Conservation (phyloP, 2,797 vertebrate species). For the Pyrocephalus nanus region DNA sequence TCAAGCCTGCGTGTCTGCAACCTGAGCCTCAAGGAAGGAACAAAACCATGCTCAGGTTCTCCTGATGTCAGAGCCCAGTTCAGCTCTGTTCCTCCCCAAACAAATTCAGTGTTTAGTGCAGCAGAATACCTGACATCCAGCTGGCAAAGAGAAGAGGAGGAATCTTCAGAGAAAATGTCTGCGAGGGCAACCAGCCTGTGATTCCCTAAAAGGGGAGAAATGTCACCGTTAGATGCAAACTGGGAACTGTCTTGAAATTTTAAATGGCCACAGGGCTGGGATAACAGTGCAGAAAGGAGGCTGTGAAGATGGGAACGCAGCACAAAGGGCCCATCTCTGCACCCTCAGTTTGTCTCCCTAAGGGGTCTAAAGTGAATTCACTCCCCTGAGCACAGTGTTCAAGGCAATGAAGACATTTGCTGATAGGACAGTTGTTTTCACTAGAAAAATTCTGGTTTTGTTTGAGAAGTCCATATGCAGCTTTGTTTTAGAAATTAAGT, state of each 20-base stretch:
- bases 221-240: background rate
- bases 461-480: background rate
- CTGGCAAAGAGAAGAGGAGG: constrained; percentile 79
- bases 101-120: background rate
- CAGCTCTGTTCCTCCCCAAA: background rate
- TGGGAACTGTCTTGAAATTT: background rate
- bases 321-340: background rate
- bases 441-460: background rate
- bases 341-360: background rate
- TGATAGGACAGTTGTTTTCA: background rate
- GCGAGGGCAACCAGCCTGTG: constrained; percentile 82
- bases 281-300: background rate
- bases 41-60: background rate
- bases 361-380: background rate
- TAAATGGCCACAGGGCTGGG: background rate
- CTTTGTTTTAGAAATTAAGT: background rate
- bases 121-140: constrained; percentile 86
- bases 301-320: background rate
- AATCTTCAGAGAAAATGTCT: constrained; percentile 85
- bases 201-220: constrained; percentile 66
- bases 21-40: background rate
- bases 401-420: background rate
- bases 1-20: background rate
- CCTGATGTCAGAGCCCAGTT: background rate
- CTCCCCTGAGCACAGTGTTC: background rate